These are phyloP conservation scores for Gallirallus australis DNA, from an alignment of 2,797 vertebrate genomes.

Conservation along the genomic window DNA sequence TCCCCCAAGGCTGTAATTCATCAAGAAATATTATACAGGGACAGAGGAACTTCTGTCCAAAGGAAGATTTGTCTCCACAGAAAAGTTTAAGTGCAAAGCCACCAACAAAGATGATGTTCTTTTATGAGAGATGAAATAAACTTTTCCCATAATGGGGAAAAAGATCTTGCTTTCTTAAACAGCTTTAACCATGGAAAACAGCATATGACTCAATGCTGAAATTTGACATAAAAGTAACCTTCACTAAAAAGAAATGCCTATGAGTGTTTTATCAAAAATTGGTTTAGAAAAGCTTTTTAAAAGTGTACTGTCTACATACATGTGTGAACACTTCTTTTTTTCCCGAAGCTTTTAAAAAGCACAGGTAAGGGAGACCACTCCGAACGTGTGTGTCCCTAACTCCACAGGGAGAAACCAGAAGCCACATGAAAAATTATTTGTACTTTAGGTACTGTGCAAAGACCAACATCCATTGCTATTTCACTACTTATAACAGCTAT, in stretches of 20 bases:
- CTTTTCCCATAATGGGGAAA: not conserved
- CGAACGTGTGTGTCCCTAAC: accelerated
- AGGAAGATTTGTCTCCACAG: not conserved
- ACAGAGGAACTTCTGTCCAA: not conserved
- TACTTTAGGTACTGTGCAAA: not conserved
- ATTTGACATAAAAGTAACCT: not conserved
- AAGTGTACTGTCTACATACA: not conserved
- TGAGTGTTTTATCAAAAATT: not conserved
- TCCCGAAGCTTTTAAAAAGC: not conserved
- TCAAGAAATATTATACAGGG: not conserved
- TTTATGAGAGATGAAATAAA: not conserved
- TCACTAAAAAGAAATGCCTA: not conserved
- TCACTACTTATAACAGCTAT: not conserved
- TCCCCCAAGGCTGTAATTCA: not conserved
- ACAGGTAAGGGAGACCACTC: not conserved
- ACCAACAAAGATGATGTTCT: not conserved
- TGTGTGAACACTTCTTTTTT: not conserved
- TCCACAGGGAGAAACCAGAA: not conserved
- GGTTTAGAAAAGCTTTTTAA: not conserved
- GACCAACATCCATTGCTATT: not conserved
- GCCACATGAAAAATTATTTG: accelerated
- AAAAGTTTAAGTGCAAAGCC: not conserved
- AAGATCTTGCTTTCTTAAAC: not conserved
- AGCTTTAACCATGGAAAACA: not conserved
- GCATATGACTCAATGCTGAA: not conserved